Base-by-base conservation (phyloP, 2,797 vertebrate species). In the Pachyuromys duprasi region DNA sequence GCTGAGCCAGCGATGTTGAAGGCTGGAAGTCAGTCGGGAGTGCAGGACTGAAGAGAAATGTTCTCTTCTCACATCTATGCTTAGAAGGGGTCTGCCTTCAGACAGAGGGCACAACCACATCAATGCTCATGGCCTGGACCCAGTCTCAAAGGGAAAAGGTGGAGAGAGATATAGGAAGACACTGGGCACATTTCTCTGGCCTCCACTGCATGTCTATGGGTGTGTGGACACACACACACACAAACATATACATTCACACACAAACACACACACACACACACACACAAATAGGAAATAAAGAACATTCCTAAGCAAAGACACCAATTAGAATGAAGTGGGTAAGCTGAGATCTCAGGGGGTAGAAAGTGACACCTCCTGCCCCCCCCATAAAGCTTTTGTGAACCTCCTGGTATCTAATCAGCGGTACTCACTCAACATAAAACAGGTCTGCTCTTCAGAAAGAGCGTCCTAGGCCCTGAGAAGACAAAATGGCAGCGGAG, bases 1-100 rank as follows among this genome's bases (percentile, higher is more conserved):
- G 95, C 96, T 80, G 82, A 92, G 94, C 95, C 89, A 89, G 92
- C 88, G 12, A 2, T 0, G 3, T 6, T 36, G 2, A 3, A 33
- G 75, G 3, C 57, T 74, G 0, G 15, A 55, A 82, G 53, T 39
- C 87, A 91, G 91, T 93, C 63, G 1, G 3, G n/a, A 55, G n/a
- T 79, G 55, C 0, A 42, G 84, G n/a, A 20, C 70, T 78, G 83
- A 33, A 45, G 36, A 36, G 67, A 20, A 31, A 78, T 84, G 65
- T 86, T 95, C 90, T 94, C 80, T 93, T 89, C 83, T 70, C 39
- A 7, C 74, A 31, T 87, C 57, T 81, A 7, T 20, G 60, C 36
- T 1, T 5, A 28, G 53, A 74, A 57, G 39, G 42, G 8, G 13
- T 70, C 26, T 4, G 36, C 74, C 4, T 55, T 94, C 31, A 2